Base-by-base conservation (phyloP, 2,888 invertebrate genomes). In the Ectemnius cavifrons region DNA sequence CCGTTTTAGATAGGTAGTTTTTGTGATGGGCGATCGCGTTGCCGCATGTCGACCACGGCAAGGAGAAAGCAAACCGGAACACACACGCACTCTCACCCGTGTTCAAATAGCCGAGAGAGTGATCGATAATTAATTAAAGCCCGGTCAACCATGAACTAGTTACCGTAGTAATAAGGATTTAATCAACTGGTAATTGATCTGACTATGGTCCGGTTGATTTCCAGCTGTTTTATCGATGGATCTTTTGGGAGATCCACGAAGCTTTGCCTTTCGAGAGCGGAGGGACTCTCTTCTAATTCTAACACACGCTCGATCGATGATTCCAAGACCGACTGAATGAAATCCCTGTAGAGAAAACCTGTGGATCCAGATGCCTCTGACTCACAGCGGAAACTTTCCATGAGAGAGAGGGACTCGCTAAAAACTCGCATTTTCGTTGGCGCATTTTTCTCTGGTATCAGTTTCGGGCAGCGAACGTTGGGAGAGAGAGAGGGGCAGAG, bases 41-140 rank as follows among this genome's bases (percentile, higher is more conserved):
- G 62, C 58, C 23, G 23, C 16, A 14, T 20, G 13, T 20, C 11
- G 47, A 28, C 13, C 13, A 14, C 13, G 20, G 16, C 14, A 49
- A 57, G 46, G 66, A 45, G 75, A 77, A 67, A 66, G 71, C 59
- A 62, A 18, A 47, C 60, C 45, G 63, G 28, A 56, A 59, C 58
- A 52, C 37, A 23, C 16, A 23, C 23, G 23, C 23, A 23, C 23
- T 23, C 23, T 23, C 23, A 23, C 23, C 23, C 23, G 61, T 45
- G 47, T 16, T 63, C 14, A n/a, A 8, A 37, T 37, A 37, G 8
- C 37, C 37, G 37, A 11, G 8, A 5, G 56, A 62, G 52, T 75
- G 74, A 79, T 77, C 73, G 77, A 79, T 68, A 73, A 79, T 76
- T 79, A 76, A 83, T 81, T 75, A 71, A 74, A 76, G 67, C 46